Evolutionary conservation across 2,113 vertebrate species (phyloP), one percentile per base, ranked within the genome.

Genomic region (Chitala chitala): DNA sequence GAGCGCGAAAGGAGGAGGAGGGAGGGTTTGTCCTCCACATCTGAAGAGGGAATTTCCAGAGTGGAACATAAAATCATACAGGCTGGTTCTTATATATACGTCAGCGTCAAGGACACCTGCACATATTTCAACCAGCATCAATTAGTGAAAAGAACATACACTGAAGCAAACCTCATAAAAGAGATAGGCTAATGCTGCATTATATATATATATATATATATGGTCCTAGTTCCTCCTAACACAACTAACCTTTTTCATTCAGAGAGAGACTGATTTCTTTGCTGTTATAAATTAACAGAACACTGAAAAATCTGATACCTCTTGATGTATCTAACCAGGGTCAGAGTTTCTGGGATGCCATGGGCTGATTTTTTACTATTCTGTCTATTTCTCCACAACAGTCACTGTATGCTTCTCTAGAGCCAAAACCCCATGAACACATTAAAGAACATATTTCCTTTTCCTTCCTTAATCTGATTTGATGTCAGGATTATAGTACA

Each of bases 1-100:
- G 42, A 31, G 17, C 38, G 26, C 48, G 70, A 71, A 51, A 42
- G 75, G 55, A 40, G 51, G 64, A 72, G 74, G 51, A 33, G 24
- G 48, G 46, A 17, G 17, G 29, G 3, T 15, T 13, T 5, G 40
- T 31, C 77, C 76, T 36, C 29, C 44, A 50, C 44, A 72, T 69
- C 75, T 77, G 66, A 33, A n/a, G 77, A 61, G 82, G 82, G 78
- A 78, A 59, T 83, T 82, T 81, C 82, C 82, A 77, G 22, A 77
- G 73, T 75, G 68, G 71, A 63, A 54, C 69, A 36, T 66, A 48
- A 79, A 74, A 81, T 83, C 79, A 77, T 68, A 81, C n/a, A 66
- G 72, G 69, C 31, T 44, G 17, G 24, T 65, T 33, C 51, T 69
- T 26, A 66, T 73, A 46, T 59, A 38, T 53, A 53, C 51, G 64